Base-by-base conservation (phyloP, 1,140 invertebrate species). In the Bombus ignitus region DNA sequence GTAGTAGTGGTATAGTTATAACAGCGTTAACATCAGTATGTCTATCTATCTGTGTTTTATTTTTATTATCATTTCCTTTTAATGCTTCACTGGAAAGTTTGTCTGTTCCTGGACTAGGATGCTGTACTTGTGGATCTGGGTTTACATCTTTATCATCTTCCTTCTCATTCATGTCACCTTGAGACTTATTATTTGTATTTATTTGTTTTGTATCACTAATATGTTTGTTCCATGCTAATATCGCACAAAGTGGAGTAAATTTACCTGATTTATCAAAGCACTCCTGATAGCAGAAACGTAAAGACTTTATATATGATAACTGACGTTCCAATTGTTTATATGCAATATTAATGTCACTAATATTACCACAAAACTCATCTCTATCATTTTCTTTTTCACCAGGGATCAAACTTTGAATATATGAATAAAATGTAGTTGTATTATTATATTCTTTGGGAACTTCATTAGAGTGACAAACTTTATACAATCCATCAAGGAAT, bases 401-500 rank as follows among this genome's bases (percentile, higher is more conserved):
- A 22, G 71, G 86, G 32, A 70, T 12, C 10, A 79, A 74, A 42
- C 79, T n/a, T 3, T 81, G 10, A 35, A 89, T 3, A 12, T 81
- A 25, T 3, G 5, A 15, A 57, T 80, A 4, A 37, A 88, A 86
- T 44, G 22, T 15, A 65, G 15, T 3, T 28, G 53, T 32, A 75
- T 42, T 18, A 71, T 71, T 32, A 15, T 47, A 37, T 2, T 2
- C 1, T 22, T 28, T 68, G 10, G 47, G n/a, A 0, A 22, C 8
- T 42, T 53, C n/a, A 68, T 22, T 76, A 78, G 28, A 77, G 18
- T 77, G 22, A 79, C 84, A 91, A 62, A 81, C 47, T 78, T 90
- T 89, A 9, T 83, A 86, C n/a, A 62, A 39, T 13, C 83, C 62
- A 57, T 92, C 91, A 22, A 89, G 86, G 39, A 91, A 66, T 72